A percentile compares a stretch with the other conserved stretches of the same genome.
Evolutionary conservation across 30 jellyfish, hydroid and myxozoan species (phyloP).

Genomic region (Cassiopea xamachana): DNA sequence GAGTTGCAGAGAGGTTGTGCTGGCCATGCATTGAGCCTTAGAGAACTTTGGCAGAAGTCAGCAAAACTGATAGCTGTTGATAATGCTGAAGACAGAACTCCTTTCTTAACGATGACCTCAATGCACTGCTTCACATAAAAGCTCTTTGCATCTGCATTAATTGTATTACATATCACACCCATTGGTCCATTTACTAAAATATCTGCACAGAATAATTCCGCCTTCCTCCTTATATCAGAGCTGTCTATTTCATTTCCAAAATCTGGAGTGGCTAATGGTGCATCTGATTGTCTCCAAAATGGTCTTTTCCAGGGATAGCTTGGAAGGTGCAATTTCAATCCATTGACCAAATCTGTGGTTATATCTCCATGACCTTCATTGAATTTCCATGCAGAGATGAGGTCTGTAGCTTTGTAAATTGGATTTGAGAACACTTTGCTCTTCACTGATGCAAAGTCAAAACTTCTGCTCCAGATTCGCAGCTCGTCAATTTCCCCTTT

Average conservation of each 20-base stretch:
- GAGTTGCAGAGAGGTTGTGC: constrained; percentile 56
- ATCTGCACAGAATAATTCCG: constrained; percentile 43
- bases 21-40: constrained; percentile 58
- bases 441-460: constrained; percentile 50
- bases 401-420: constrained; percentile 33
- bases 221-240: constrained; percentile 25
- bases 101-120: constrained; percentile 16
- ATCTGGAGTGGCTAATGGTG: constrained; percentile 50
- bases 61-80: constrained; percentile 45
- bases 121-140: constrained; percentile 47
- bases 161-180: constrained; percentile 22
- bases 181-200: constrained; percentile 43
- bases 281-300: constrained; percentile 52
- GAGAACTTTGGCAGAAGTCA: constrained; percentile 36
- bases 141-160: constrained; percentile 6
- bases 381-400: constrained; percentile 70
- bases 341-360: constrained; percentile 39
- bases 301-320: constrained; percentile 69
- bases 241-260: constrained; percentile 29
- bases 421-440: constrained; percentile 27
- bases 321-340: constrained; percentile 49
- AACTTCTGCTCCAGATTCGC: constrained; percentile 39
- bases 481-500: constrained; percentile 70
- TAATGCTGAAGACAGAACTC: constrained; percentile 32
- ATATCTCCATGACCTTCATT: constrained; percentile 55